Evolutionary conservation across 2,113 vertebrate genomes (phyloP), one percentile per base, ranked within the genome.

Genomic region (Hyla sarda): DNA sequence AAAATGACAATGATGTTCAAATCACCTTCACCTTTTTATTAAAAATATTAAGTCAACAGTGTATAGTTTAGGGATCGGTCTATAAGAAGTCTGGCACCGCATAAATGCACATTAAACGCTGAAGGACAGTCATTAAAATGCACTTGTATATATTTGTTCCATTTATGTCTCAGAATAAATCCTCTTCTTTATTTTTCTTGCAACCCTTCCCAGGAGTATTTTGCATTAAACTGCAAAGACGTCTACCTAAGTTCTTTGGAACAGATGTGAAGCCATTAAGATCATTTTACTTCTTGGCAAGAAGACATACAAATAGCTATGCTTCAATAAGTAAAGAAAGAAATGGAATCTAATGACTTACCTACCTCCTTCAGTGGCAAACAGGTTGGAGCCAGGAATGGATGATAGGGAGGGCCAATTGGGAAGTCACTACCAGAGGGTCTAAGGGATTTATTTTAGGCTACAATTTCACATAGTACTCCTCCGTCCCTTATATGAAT

Each of bases 201-300:
- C 32, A 71, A 30, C 32, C 34, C 67, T 71, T 71, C 67, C 67
- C 67, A 10, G 67, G 32, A 41, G 19, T 71, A 71, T 71, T 69
- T 71, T 71, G 67, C 67, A 71, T 41, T 71, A 71, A 23, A 37
- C 19, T 71, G 34, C 34, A 19, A 71, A 71, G 67, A 41, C 67
- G 34, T 71, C 67, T 41, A 71, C 67, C 67, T 41, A 41, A 21
- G 19, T 71, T 71, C 67, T 5, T 71, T 41, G 32, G 67, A 71
- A 71, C 67, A 71, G 67, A 71, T 71, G 67, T 71, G 32, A 71
- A 41, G 67, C 67, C 34, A 71, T 71, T 71, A 71, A 41, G 67
- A 37, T 71, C 67, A 71, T 34, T 71, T 71, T 71, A 21, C 7
- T 21, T 71, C 67, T 71, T 71, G 67, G 67, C 67, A 71, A 23